phyloP scores from a whole-genome alignment of 1,140 invertebrate species.

The Centruroides sculpturatus region DNA sequence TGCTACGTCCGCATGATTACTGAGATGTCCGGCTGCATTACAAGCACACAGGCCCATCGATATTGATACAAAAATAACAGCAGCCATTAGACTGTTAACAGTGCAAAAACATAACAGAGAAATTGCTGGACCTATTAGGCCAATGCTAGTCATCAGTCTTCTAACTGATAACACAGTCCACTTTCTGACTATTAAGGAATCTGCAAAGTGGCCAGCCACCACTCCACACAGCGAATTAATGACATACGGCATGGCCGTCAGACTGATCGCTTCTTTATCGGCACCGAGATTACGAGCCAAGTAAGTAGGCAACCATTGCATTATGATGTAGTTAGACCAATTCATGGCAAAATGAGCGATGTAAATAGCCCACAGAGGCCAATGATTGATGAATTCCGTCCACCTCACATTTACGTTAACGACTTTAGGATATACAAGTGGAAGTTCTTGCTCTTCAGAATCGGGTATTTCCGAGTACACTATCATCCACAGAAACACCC shows the following conservation, averaged over 20 bases:
- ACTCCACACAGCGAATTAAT: conserved; percentile 41
- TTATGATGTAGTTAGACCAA: conserved; percentile 69
- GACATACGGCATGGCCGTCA: conserved; percentile 61
- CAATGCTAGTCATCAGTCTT: conserved; percentile 57
- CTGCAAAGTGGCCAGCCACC: conserved; percentile 58
- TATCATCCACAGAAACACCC: conserved; percentile 50
- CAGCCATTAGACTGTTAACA: conserved; percentile 51
- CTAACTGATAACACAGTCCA: conserved; percentile 58
- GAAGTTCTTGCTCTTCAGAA: conserved; percentile 45
- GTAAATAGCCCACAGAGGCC: conserved; percentile 62
- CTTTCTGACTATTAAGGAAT: conserved; percentile 45
- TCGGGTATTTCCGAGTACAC: conserved; percentile 38
- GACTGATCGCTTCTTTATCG: conserved; percentile 53
- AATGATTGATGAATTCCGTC: conserved; percentile 51
- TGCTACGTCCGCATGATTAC: conserved; percentile 63
- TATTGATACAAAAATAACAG: conserved; percentile 54
- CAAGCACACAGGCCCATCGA: conserved; percentile 63
- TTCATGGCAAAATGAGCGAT: conserved; percentile 71
- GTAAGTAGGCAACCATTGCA: conserved; percentile 71
- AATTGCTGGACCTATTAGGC: conserved; percentile 54
- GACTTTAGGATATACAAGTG: conserved; percentile 48
- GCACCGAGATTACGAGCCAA: conserved; percentile 48
- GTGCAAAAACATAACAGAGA: conserved; percentile 57
- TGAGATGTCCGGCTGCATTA: conserved; percentile 62
- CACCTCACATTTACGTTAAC: conserved; percentile 33